Base-by-base conservation (phyloP, 2,113 vertebrate species). In the Oreochromis spilurus region DNA sequence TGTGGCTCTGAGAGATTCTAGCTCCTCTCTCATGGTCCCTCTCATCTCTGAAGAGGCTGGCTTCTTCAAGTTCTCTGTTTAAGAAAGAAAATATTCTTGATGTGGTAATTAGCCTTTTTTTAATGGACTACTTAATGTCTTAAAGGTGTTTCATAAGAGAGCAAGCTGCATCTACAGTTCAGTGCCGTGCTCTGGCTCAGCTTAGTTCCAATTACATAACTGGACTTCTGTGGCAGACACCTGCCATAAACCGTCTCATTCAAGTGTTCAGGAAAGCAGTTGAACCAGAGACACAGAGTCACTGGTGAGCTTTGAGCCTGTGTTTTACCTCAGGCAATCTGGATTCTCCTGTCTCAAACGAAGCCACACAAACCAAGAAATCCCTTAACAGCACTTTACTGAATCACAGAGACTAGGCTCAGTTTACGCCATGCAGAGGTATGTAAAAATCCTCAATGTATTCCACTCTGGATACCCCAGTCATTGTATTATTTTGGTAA, bases 21-120 rank as follows among this genome's bases (percentile, higher is more conserved):
- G 87, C 81, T 96, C 94, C 92, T 97, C 95, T 83, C 86, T 95
- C 82, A 96, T 87, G n/a, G 86, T 95, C 82, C 91, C 90, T 79
- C 95, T 92, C 82, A 91, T 86, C 77, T 95, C 94, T 84, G 93
- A 90, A 80, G 91, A 90, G 72, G 93, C 86, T 34, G 85, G 90
- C 89, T 57, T 94, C 92, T 94, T 95, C 50, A 91, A 82, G 79
- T 91, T 94, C 43, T 96, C 98, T 99, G 94, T 80, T 84, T 70
- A 53, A 82, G 38, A 85, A 34, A 85, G 43, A 70, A 79, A 83
- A 45, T 81, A 0, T 17, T 36, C 31, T 11, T 38, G 9, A 50
- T 24, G 26, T 50, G 17, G 80, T 19, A 75, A 75, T 75, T 7
- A 50, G 9, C 70, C 43, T 50, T 29, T 31, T 50, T 77, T 10